Base-by-base conservation (phyloP, 2,113 vertebrate genomes). In the Taurulus bubalis region DNA sequence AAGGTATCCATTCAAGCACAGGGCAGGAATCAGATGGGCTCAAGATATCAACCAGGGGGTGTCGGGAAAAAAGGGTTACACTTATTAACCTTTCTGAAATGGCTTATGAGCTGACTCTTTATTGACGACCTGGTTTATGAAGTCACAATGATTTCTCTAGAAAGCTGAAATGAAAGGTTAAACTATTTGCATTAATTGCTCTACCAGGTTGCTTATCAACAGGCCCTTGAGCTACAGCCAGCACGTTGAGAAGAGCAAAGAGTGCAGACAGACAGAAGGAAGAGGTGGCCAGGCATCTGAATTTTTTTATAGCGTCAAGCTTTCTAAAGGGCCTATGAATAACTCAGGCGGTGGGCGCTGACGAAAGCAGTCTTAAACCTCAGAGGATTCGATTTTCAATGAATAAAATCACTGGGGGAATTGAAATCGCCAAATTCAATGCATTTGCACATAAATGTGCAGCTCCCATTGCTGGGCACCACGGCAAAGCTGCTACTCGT, bases 1-100 rank as follows among this genome's bases (percentile, higher is more conserved):
- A 74, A 71, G 47, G 32, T 11, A 20, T 80, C 74, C 65, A 2
- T 30, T 65, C 42, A 82, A 69, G 68, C 24, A 15, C 3, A 4
- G 58, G 8, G 36, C 32, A 9, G 40, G 76, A 79, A 85, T 88
- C 82, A 87, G 68, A 67, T 30, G 22, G 80, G 65, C 66, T 84
- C 66, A 80, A 36, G 56, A 81, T 79, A 80, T 69, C 53, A 67
- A 47, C 79, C 8, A n/a, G 73, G 51, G 85, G 72, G 80, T n/a
- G 66, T 59, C 3, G 11, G 34, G 51, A 74, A 69, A 66, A 79
- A 38, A 77, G 84, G 91, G 90, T 89, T 91, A 86, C 76, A 81
- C 92, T 93, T 91, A 94, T 93, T 94, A 94, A 94, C 92, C 93
- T 94, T 94, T 94, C 71, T 76, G 84, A 91, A 93, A 91, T 89